Conservation (phyloP, 2,797 vertebrate genomes). For the Hemitrygon akajei region DNA sequence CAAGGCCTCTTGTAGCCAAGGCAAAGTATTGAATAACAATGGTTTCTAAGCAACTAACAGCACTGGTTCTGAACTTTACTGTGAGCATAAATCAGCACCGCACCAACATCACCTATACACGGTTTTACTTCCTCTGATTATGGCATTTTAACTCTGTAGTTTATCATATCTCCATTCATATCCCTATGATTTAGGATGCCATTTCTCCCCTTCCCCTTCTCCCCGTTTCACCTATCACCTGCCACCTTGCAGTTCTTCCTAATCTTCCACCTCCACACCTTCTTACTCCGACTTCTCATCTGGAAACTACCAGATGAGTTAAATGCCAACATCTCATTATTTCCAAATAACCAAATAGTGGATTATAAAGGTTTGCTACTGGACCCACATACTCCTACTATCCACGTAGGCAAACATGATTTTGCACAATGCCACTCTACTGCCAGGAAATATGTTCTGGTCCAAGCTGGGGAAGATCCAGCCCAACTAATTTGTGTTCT, state of each 20-base stretch:
- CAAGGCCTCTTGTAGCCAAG: neutral
- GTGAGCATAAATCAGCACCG: neutral
- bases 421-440: neutral
- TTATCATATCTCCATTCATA: too few species aligned
- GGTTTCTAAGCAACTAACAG: slow-evolving; percentile 11
- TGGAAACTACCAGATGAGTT: too few species aligned
- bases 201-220: too few species aligned
- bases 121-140: neutral
- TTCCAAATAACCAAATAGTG: too few species aligned
- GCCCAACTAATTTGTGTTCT: neutral
- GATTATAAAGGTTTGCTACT: neutral
- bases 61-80: neutral
- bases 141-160: neutral
- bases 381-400: neutral
- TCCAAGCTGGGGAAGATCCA: neutral
- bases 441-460: neutral
- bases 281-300: too few species aligned
- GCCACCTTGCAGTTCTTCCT: too few species aligned
- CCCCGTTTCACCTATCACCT: too few species aligned
- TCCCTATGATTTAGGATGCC: too few species aligned
- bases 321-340: too few species aligned
- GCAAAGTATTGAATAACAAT: neutral
- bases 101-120: neutral
- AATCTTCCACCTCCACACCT: too few species aligned
- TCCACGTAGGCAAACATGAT: neutral